Evolutionary conservation across 2,113 vertebrate genomes (phyloP), one percentile per base, ranked within the genome.

Genomic region (Muscicapa adusta): DNA sequence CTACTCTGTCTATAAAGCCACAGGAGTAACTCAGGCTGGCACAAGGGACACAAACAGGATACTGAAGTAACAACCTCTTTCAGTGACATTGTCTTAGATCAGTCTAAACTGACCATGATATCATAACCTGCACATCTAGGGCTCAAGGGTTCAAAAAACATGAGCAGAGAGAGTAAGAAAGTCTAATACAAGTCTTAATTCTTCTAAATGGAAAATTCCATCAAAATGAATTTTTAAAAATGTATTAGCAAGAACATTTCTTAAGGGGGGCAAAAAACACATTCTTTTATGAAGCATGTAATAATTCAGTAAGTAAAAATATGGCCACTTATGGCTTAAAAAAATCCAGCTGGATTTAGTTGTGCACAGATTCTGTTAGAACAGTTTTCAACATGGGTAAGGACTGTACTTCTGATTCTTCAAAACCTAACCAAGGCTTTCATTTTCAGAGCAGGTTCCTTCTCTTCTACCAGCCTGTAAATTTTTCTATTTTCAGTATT

Each of bases 11-110:
- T 77, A 51, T 23, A 75, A 1, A 92, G 85, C 31, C 66, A 85
- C 4, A 3, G 38, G 65, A 91, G 28, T 31, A 94, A 89, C 43
- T 91, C 51, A 31, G 48, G 40, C 66, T 89, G 81, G 86, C 79
- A 93, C 31, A 63, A 72, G 79, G 50, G 65, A 89, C 53, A 36
- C 73, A 81, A 93, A 96, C 65, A 94, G 87, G 87, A 96, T 65
- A 85, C 45, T 18, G 5, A 87, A 91, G 26, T 19, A 86, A 80
- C 50, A 86, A 67, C 6, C 68, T 34, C 18, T 54, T 85, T 60
- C 77, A 74, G 73, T 19, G 19, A 89, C 54, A 53, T 0, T 7
- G 29, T 51, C 57, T 72, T 34, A 48, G 24, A 68, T 67, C 45
- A 70, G 58, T 18, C 54, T 61, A 29, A 92, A 72, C 19, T 34